phyloP scores from a whole-genome alignment of 2,888 invertebrate species.

The Mystacides longicornis region DNA sequence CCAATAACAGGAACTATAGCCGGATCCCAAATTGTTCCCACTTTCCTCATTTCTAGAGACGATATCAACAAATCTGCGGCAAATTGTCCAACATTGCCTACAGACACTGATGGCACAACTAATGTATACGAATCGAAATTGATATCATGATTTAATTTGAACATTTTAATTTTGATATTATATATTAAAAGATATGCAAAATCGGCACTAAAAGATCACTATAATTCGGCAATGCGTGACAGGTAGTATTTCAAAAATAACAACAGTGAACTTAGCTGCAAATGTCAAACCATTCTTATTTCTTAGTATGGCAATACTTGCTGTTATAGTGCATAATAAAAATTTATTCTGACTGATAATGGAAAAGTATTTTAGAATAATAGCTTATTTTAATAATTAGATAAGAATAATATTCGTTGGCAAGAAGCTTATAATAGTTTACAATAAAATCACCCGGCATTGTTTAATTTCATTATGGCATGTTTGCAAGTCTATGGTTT shows the following conservation, averaged over 20 bases:
- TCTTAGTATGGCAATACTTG: too few species aligned
- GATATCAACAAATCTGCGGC: slow-evolving; percentile 76
- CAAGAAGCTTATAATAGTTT: too few species aligned
- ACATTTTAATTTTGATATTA: not conserved
- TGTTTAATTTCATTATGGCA: too few species aligned
- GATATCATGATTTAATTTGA: slow-evolving; percentile 38
- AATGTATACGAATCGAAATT: slow-evolving; percentile 53
- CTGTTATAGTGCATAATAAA: too few species aligned
- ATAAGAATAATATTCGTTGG: too few species aligned
- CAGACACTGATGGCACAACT: slow-evolving; percentile 74
- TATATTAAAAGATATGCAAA: not conserved
- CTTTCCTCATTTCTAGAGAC: slow-evolving; percentile 58
- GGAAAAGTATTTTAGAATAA: too few species aligned
- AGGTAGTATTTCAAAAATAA: not conserved
- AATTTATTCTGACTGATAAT: too few species aligned
- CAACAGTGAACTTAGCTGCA: not conserved
- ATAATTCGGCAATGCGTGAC: too few species aligned
- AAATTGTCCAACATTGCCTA: slow-evolving; percentile 90
- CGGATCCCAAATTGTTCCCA: slow-evolving; percentile 65
- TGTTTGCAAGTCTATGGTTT: too few species aligned
- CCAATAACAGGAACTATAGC: slow-evolving; percentile 74
- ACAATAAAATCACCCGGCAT: too few species aligned
- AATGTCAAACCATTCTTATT: not conserved
- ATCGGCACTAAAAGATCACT: not conserved
- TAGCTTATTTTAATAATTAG: too few species aligned